A percentile compares a stretch with the other conserved stretches of the same genome.
Evolutionary conservation across 2,797 vertebrate species (phyloP).

Genomic region (Emys orbicularis): DNA sequence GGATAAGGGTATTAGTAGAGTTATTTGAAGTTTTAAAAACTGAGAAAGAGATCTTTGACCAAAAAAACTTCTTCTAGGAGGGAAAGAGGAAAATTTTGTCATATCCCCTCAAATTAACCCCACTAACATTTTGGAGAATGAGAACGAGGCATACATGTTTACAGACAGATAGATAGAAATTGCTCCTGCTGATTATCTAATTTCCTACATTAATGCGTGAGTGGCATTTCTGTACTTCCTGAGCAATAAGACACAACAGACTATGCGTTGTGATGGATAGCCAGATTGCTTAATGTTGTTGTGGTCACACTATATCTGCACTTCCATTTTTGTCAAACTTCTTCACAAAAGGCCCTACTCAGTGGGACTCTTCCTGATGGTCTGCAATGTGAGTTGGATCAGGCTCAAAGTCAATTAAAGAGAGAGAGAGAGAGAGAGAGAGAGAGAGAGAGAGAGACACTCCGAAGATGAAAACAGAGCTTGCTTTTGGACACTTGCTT

Average conservation of each 20-base stretch:
- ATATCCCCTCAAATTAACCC: not conserved
- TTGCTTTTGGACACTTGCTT: not conserved
- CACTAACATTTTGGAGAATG: not conserved
- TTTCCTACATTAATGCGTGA: slow-evolving; percentile 30
- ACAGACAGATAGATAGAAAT: not conserved
- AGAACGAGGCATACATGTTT: not conserved
- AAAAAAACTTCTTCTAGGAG: not conserved
- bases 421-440: not conserved
- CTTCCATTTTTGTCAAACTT: not conserved
- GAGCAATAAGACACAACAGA: not conserved
- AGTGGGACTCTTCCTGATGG: not conserved
- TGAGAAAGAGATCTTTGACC: not conserved
- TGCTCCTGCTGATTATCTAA: not conserved
- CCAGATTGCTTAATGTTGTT: not conserved
- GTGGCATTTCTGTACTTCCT: not conserved
- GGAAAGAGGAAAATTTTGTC: not conserved
- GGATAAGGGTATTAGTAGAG: not conserved
- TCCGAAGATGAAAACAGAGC: not conserved
- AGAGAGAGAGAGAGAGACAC: not conserved
- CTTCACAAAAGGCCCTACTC: not conserved
- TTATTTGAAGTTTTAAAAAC: not conserved
- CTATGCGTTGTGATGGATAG: not conserved
- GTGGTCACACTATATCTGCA: not conserved
- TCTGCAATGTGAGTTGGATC: not conserved
- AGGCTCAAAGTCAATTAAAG: not conserved